Conservation (phyloP, 2,888 invertebrate genomes). For the Unio delphinus region DNA sequence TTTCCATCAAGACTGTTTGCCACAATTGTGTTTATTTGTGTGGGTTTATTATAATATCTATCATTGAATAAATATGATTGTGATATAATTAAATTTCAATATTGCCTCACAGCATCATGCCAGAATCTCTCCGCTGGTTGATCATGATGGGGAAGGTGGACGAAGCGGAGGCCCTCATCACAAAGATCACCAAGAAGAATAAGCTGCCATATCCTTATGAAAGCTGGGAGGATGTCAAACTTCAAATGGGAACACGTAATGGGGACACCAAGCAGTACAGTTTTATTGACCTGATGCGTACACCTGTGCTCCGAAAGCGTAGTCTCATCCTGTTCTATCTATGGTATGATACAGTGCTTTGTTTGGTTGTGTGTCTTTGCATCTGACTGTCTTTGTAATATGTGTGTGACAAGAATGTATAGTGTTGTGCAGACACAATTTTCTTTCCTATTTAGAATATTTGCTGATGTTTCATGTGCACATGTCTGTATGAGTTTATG, state of each 20-base stretch:
- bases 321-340: slow-evolving; percentile 63
- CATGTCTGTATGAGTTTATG: too few relatives aligned
- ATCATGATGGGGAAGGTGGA: slow-evolving; percentile 47
- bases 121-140: slow-evolving; percentile 66
- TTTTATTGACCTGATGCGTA: slow-evolving; percentile 55
- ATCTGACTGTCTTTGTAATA: too few relatives aligned
- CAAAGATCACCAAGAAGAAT: slow-evolving; percentile 51
- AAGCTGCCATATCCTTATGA: slow-evolving; percentile 39
- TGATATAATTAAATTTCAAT: background rate
- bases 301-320: slow-evolving; percentile 56
- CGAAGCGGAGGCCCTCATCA: slow-evolving; percentile 42
- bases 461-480: too few relatives aligned
- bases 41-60: too few relatives aligned
- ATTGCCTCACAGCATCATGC: slow-evolving; percentile 50
- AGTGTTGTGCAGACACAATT: too few relatives aligned
- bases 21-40: background rate
- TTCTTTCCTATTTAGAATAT: too few relatives aligned
- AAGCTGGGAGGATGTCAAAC: slow-evolving; percentile 37
- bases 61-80: too few relatives aligned
- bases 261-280: slow-evolving; percentile 35
- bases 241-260: slow-evolving; percentile 25
- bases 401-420: too few relatives aligned
- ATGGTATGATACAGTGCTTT: slow-evolving; percentile 52
- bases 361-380: too few relatives aligned
- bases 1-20: too few relatives aligned